Evolutionary conservation across 2,113 vertebrate genomes (phyloP), one percentile per base, ranked within the genome.

Genomic region (Rhynchopsitta pachyrhyncha): DNA sequence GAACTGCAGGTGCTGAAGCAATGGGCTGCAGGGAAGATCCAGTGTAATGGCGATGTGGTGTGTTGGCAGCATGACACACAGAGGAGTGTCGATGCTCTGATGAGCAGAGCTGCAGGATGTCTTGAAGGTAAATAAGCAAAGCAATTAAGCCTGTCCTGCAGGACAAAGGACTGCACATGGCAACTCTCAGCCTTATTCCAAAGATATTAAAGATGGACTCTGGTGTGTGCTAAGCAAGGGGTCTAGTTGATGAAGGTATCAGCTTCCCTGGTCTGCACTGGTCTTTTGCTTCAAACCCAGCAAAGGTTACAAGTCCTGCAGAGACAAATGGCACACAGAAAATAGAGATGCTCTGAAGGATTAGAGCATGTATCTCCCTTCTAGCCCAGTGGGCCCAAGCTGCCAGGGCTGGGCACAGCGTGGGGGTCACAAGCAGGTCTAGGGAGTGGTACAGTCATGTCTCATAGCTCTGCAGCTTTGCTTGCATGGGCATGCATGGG

Each of bases 331-430:
- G 29, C 73, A 46, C 27, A 19, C 50, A 78, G 25, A 39, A 75
- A 53, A 18, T 9, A 42, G 28, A 77, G 66, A 44, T 31, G 28
- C 27, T 70, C 24, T 11, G 31, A 76, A 41, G 55, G 52, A 25
- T 0, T 1, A 27, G 85, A 76, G 39, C 2, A 2, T 15, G 12
- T 12, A 29, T 39, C 31, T 60, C 33, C 23, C 13, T n/a, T 66
- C 28, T 23, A 66, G 44, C 10, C 10, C 20, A 6, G 63, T 4
- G 52, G n/a, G 28, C 57, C 42, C 2, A 3, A 71, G 86, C 44
- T 55, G 52, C 10, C 0, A 3, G 0, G 4, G 55, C 63, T 55
- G 47, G 74, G 47, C 35, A 39, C 7, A 4, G 46, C 2, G 4
- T 0, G 4, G 7, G 14, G 10, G 5, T n/a, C 13, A 11, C 53